Evolutionary conservation across 2,797 vertebrate genomes (phyloP), one percentile per base, ranked within the genome.

Genomic region (Myotis myotis): DNA sequence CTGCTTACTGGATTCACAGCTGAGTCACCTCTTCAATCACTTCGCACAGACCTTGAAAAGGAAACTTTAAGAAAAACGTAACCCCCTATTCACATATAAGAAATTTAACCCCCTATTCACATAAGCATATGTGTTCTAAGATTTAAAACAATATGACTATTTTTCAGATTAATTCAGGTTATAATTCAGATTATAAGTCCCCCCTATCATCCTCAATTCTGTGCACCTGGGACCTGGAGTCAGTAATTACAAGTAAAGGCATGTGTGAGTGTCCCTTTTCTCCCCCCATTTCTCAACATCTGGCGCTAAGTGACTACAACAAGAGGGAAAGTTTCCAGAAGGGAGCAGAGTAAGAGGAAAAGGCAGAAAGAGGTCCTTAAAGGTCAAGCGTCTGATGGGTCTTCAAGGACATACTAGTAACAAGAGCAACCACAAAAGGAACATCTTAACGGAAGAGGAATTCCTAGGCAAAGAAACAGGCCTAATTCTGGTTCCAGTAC

Each of bases 241-340:
- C 38, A 87, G 4, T 28, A 49, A 82, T 83, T 25, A 28, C 7
- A 71, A 41, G 55, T 11, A 28, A 49, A 78, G 62, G 23, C 7
- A 64, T 17, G 1, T 10, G 30, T 75, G 30, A 28, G 6, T 10
- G 0, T 5, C 16, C 8, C 5, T 41, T n/a, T 41, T 15, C 9
- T 92, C 62, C 6, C 3, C 15, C 0, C 20, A 44, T 22, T 64
- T 44, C 30, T 44, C 57, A 79, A 8, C 9, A 30, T 41, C 51
- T 22, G 23, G 6, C 10, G 9, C 28, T 44, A 8, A 6, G 4
- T 78, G 47, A 38, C 30, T 47, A 49, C 12, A 17, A 64, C 11
- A n/a, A 60, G 6, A 10, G 71, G 15, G 36, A 23, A 70, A 44
- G 10, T 16, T 57, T 64, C 72, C 44, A 64, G 28, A 72, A 79